Percentiles rank a stretch among this genome's conserved stretches.
phyloP scores from a whole-genome alignment of 2,797 vertebrate genomes.

The Oreochromis grahami region DNA sequence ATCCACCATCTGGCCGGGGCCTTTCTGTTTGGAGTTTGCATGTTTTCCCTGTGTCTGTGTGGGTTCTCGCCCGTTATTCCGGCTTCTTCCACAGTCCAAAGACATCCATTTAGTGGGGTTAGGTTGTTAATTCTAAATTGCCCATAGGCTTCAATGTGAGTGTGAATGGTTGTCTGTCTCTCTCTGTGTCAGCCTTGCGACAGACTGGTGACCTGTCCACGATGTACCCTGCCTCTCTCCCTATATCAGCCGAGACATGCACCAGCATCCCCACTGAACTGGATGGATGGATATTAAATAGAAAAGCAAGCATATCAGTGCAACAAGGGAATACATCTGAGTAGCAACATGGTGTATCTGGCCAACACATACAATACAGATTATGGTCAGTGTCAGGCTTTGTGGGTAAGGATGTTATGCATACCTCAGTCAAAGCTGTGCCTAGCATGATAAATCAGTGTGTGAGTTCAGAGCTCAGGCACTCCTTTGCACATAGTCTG shows the following conservation, averaged over 20 bases:
- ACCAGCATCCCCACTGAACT: background rate
- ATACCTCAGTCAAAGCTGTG: background rate
- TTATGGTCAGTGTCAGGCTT: background rate
- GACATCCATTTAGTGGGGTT: background rate
- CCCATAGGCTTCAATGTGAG: background rate
- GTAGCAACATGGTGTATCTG: too few relatives aligned
- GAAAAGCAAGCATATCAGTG: background rate
- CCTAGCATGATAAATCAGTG: background rate
- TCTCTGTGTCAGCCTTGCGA: background rate
- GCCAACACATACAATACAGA: background rate
- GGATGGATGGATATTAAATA: background rate
- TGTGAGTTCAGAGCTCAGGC: background rate
- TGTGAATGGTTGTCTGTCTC: background rate
- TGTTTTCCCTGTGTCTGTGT: background rate
- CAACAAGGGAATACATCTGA: background rate
- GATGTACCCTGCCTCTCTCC: background rate
- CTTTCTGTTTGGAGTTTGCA: background rate
- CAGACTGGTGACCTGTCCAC: background rate
- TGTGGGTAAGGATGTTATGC: background rate
- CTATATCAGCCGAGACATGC: background rate
- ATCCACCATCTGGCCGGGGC: background rate
- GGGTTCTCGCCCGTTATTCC: background rate
- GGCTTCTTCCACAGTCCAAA: background rate
- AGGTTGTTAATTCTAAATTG: background rate
- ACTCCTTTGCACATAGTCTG: background rate